Base-by-base conservation (phyloP, 2,797 vertebrate species). In the Clarias platycephalus region DNA sequence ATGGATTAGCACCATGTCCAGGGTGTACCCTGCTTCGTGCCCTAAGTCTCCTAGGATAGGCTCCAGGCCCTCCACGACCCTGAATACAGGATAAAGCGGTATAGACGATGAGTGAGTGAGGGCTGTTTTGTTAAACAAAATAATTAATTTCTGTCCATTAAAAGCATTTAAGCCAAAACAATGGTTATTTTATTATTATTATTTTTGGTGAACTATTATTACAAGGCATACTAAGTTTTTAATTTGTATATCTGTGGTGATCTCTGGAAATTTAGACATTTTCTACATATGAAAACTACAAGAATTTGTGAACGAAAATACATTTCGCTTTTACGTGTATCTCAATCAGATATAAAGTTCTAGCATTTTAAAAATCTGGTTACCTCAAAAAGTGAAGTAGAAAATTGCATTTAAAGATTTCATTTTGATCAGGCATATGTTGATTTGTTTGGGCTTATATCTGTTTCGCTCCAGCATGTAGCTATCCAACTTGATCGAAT, bases 341-440 rank as follows among this genome's bases (percentile, higher is more conserved):
- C 37, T 31, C 0, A 71, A 40, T 40, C 22, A 71, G 8, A 34
- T 20, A 34, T 40, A 68, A 68, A 68, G 67, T 68, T 68, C 31
- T 40, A 24, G 34, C 37, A 44, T 71, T 71, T 71, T 5, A 71
- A 44, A 62, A 70, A 40, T 40, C 22, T 24, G 68, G 37, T n/a
- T 71, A n/a, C 68, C 10, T 71, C 22, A 44, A 71, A 44, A 37
- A 70, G 15, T 13, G 34, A 71, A 44, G 68, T 71, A 71, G 37
- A n/a, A 71, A 71, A 37, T n/a, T 24, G 2, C 20, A 44, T 71
- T 49, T 72, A 26, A 72, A 44, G 24, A 44, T 71, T 71, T 72
- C 24, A 49, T 72, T 72, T 72, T 72, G 70, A 40, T 71, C 68
- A 44, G 12, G 37, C 37, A 71, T 37, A 44, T 71, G 40, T n/a